Evolutionary conservation across 2,888 invertebrate genomes (phyloP).

Genomic region (Lepidochrysops patricia): DNA sequence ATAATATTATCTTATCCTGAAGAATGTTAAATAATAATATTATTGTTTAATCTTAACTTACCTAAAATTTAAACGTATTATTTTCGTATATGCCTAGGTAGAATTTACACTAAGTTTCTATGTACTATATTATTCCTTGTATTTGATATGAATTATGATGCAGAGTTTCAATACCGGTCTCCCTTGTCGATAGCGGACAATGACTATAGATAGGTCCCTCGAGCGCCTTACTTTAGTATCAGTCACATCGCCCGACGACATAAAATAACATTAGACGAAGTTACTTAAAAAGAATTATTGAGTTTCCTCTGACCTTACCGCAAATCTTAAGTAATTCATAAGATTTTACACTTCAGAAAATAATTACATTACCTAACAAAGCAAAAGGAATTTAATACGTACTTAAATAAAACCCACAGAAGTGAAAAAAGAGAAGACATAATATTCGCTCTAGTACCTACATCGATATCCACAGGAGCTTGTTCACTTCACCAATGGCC

Average conservation of each 20-base stretch:
- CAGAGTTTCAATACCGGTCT: background rate
- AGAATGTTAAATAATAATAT: too few relatives aligned
- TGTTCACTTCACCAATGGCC: too few relatives aligned
- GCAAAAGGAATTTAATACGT: too few relatives aligned
- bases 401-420: too few relatives aligned
- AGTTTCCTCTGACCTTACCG: background rate
- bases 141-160: background rate
- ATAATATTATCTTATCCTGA: background rate
- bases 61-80: too few relatives aligned
- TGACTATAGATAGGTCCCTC: background rate
- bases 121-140: background rate
- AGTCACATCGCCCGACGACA: background rate
- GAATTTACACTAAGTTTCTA: too few relatives aligned
- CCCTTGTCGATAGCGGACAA: background rate
- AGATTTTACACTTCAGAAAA: background rate
- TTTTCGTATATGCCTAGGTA: too few relatives aligned
- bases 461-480: too few relatives aligned
- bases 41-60: too few relatives aligned
- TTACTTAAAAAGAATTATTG: background rate
- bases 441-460: too few relatives aligned
- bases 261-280: background rate
- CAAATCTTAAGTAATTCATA: background rate
- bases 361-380: too few relatives aligned
- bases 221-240: background rate
- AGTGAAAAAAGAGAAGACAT: too few relatives aligned